phyloP scores from a whole-genome alignment of 92 coral and sea anemone genomes.

The Siderastrea siderea region DNA sequence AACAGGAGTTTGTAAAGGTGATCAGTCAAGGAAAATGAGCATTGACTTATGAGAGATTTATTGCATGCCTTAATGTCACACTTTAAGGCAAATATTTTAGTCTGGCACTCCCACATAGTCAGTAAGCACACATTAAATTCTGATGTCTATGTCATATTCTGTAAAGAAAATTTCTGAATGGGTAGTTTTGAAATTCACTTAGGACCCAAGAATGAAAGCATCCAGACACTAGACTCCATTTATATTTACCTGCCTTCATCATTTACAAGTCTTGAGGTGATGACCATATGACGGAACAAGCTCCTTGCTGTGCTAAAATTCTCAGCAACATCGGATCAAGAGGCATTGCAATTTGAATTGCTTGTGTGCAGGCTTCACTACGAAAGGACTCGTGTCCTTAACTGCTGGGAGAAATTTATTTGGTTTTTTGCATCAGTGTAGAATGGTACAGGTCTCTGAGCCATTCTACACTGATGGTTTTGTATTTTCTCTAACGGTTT shows the following conservation, averaged over 20 bases:
- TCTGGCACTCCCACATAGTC: too few species aligned
- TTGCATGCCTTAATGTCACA: too few species aligned
- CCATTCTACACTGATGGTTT: conserved; percentile 33
- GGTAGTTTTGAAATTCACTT: conserved; percentile 23
- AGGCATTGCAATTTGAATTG: conserved; percentile 91
- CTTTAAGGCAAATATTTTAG: too few species aligned
- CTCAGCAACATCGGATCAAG: conserved; percentile 80
- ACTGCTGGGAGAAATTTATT: conserved; percentile 73
- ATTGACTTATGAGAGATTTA: too few species aligned
- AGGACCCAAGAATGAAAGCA: conserved; percentile 32
- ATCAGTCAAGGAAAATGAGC: too few species aligned
- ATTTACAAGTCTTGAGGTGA: conserved; percentile 33
- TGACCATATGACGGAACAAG: conserved; percentile 31
- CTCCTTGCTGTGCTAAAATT: conserved; percentile 66
- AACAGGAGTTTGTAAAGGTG: too few species aligned
- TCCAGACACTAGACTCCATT: conserved; percentile 42
- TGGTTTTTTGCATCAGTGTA: conserved; percentile 28
- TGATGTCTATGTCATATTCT: too few species aligned
- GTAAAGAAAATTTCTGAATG: background rate
- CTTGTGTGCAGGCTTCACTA: conserved; percentile 62
- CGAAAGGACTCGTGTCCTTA: conserved; percentile 54
- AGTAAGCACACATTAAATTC: too few species aligned
- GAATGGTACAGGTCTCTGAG: conserved; percentile 50
- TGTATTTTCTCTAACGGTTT: background rate
- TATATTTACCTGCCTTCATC: conserved; percentile 55